Percentiles rank a stretch among this genome's conserved stretches.
Evolutionary conservation across 2,113 vertebrate species (phyloP).

Genomic region (Phylloscopus whistleri): DNA sequence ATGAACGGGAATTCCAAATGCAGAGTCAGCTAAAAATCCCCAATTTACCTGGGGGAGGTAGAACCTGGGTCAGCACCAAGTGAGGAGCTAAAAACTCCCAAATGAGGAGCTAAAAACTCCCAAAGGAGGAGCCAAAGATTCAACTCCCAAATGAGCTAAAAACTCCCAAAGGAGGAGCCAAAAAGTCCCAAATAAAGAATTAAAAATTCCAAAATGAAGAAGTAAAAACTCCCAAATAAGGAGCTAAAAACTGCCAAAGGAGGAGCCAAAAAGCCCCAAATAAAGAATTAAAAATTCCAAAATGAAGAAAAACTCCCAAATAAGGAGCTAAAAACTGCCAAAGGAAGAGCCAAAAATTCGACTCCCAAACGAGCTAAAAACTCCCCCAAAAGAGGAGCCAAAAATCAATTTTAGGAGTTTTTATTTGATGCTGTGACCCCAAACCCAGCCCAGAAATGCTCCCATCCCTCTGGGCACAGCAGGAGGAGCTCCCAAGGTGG

Average conservation of each 20-base stretch:
- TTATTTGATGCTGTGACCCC: no score
- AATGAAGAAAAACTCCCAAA: no score
- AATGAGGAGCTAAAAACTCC: background rate
- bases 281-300: no score
- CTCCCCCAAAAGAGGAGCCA: background rate
- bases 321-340: background rate
- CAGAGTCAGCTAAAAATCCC: background rate
- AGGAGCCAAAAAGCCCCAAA: no score
- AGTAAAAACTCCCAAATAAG: background rate
- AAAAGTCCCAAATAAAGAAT: background rate
- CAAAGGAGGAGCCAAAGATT: background rate
- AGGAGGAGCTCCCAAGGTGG: background rate
- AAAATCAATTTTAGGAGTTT: background rate
- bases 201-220: background rate
- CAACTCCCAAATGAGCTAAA: background rate
- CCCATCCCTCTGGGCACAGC: rapidly evolving
- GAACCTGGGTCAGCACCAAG: background rate
- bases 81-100: background rate
- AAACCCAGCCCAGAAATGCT: rapidly evolving
- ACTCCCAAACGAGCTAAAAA: background rate
- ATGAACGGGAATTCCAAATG: background rate
- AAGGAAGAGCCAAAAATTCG: background rate
- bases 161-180: background rate
- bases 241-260: background rate
- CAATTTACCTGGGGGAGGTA: background rate